Base-by-base conservation (phyloP, 2,888 invertebrate genomes). In the Callosobruchus maculatus region DNA sequence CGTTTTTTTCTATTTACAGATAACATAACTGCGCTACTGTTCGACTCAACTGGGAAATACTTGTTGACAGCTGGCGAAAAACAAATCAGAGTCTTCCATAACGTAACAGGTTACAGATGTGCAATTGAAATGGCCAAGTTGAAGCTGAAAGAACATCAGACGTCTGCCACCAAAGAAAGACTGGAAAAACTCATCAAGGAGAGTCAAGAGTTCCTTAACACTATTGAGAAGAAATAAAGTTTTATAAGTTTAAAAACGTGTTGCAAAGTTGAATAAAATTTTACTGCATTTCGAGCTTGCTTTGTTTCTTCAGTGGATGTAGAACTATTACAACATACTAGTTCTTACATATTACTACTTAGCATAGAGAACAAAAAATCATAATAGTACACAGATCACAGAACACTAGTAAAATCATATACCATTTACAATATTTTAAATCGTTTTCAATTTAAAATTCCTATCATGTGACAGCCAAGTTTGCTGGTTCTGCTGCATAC, bases 61-160 rank as follows among this genome's bases (percentile, higher is more conserved):
- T 83, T 96, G 69, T 89, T 94, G 78, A 91, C 92, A 0, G 89
- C 93, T 73, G 95, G 95, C 20, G 95, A 95, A 80, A 92, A 91
- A 78, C 92, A 92, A 71, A 91, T 97, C 18, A 89, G 94, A 68
- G 90, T 97, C 72, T 92, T 96, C 82, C 93, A 94, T 85, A 97
- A 97, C 82, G 88, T 94, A 5, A 90, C 92, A n/a, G 94, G 93
- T 4, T 91, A 91, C 81, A 88, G 89, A 73, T 88, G 86, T 79
- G 86, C 84, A 70, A 89, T 88, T 80, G 85, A 85, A 49, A 85
- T 87, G 4, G 88, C 90, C 18, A 88, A 86, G 78, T 85, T 87
- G 30, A 90, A 89, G 78, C 86, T 93, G 67, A 86, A 88, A 71
- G 88, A 90, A 74, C 90, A 90, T 74, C 91, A 91, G 78, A 92